Percentiles rank a stretch among this genome's conserved stretches.
Conservation (phyloP, 2,888 invertebrate species). For the Helleia helle region DNA sequence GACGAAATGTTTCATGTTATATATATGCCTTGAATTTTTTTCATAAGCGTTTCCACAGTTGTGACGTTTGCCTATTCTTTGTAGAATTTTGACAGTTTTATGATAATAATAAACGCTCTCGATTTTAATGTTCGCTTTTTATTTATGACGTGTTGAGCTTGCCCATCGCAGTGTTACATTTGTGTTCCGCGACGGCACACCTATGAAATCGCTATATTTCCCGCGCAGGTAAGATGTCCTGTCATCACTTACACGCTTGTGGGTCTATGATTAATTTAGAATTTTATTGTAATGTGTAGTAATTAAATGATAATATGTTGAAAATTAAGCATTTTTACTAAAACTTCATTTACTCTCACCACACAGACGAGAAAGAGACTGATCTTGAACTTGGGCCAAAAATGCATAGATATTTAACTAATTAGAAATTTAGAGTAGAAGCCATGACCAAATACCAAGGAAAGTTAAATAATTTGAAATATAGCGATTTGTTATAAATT, state of each 20-base stretch:
- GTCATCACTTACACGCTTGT: conserved; percentile 5
- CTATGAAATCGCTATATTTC: conserved; percentile 8
- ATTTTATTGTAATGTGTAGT: conserved; percentile 9
- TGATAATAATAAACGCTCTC: conserved; percentile 63
- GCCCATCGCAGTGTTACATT: conserved; percentile 6
- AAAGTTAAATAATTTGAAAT: conserved; percentile 53
- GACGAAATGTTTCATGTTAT: conserved; percentile 45
- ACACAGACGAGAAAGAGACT: not conserved
- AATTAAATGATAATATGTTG: conserved; percentile 6
- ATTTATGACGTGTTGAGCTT: conserved; percentile 34
- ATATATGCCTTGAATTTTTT: conserved; percentile 61
- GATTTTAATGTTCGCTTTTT: conserved; percentile 43
- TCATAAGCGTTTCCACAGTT: conserved; percentile 67
- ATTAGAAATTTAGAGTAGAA: conserved; percentile 4
- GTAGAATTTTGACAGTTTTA: conserved; percentile 73
- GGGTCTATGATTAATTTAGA: conserved; percentile 8
- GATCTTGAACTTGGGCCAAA: not conserved
- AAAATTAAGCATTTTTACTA: conserved; percentile 8
- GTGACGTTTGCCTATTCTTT: conserved; percentile 72
- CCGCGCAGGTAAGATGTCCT: conserved; percentile 8
- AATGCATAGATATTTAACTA: not conserved
- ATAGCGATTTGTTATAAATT: conserved; percentile 34
- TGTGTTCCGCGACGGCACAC: not conserved
- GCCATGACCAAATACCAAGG: not conserved
- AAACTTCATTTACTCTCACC: not conserved